Percentiles rank a stretch among this genome's conserved stretches.
Evolutionary conservation across 2,113 vertebrate species (phyloP).

Genomic region (Chloroceryle aenea): DNA sequence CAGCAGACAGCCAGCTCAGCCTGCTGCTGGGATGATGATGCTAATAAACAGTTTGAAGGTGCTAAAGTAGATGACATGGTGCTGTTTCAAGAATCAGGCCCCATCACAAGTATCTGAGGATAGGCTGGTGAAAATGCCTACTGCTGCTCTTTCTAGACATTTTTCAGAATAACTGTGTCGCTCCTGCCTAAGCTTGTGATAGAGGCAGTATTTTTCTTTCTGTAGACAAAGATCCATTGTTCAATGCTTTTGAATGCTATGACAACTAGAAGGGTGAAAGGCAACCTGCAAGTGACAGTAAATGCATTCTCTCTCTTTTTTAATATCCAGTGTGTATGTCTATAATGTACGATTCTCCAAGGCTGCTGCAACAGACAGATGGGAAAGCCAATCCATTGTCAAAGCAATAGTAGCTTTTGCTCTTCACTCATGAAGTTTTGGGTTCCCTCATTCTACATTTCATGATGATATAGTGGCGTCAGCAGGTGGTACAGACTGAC

Average conservation of each 20-base stretch:
- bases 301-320: neutral
- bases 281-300: neutral
- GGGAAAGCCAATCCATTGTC: neutral
- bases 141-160: neutral
- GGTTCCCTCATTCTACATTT: neutral
- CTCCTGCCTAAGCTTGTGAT: neutral
- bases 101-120: neutral
- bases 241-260: conserved; percentile 22
- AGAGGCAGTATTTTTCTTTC: neutral
- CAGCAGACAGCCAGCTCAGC: neutral
- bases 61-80: neutral
- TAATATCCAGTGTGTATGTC: neutral
- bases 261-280: neutral
- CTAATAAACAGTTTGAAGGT: neutral
- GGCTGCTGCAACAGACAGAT: neutral
- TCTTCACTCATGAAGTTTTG: neutral
- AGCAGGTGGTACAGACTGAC: neutral
- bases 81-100: neutral
- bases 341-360: neutral
- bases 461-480: neutral
- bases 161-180: neutral
- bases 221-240: neutral
- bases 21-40: neutral
- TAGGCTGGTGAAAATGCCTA: neutral
- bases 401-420: neutral